These are phyloP conservation scores for Rutilus rutilus DNA, from an alignment of 2,113 vertebrate genomes.

Conservation along the genomic window DNA sequence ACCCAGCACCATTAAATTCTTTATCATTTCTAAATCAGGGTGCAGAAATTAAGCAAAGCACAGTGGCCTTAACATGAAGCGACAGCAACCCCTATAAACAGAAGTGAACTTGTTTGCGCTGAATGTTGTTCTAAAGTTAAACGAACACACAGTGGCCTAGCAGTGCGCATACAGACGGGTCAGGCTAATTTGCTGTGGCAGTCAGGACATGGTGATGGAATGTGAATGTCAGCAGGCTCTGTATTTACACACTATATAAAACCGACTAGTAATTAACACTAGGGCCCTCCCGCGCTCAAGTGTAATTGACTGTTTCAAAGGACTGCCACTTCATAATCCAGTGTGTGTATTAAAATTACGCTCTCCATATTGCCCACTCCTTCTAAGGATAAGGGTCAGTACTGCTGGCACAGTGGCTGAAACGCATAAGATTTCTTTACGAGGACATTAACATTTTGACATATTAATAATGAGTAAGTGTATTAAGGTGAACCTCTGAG, in stretches of 20 bases:
- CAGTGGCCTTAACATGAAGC: background rate
- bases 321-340: slow-evolving; percentile 75
- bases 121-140: slow-evolving; percentile 68
- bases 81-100: background rate
- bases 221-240: slow-evolving; percentile 99
- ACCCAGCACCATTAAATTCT: background rate
- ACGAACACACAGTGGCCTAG: slow-evolving; percentile 72
- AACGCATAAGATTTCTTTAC: slow-evolving; percentile 92
- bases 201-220: slow-evolving; percentile 93
- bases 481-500: slow-evolving; percentile 71
- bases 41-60: background rate
- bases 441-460: slow-evolving; percentile 91
- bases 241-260: slow-evolving; percentile 96
- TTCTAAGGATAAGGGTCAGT: slow-evolving; percentile 91
- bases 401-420: slow-evolving; percentile 86
- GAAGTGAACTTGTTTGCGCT: slow-evolving; percentile 25
- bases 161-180: slow-evolving; percentile 72
- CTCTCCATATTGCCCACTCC: slow-evolving; percentile 85
- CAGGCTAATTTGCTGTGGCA: slow-evolving; percentile 86
- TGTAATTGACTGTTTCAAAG: slow-evolving; percentile 93
- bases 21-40: background rate
- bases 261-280: slow-evolving; percentile 80
- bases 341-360: slow-evolving; percentile 89
- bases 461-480: slow-evolving; percentile 95
- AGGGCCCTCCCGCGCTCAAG: slow-evolving; percentile 82